phyloP scores from a whole-genome alignment of 1,140 invertebrate species.

The Lepidurus apus region DNA sequence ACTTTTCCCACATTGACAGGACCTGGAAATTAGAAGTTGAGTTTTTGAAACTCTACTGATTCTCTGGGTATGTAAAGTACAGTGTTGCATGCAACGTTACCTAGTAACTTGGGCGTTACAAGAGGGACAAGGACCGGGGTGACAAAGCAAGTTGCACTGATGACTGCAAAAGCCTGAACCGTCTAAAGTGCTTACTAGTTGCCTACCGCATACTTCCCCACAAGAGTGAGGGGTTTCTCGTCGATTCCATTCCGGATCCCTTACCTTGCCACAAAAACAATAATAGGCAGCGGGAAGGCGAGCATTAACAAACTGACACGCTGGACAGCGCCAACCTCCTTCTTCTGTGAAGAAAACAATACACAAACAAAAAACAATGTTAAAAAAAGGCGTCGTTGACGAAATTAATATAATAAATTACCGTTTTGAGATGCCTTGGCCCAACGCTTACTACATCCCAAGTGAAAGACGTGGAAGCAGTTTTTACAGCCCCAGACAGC shows the following conservation, averaged over 20 bases:
- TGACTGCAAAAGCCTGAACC: slow-evolving; percentile 61
- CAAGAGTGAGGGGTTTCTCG: slow-evolving; percentile 79
- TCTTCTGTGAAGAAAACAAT: slow-evolving; percentile 50
- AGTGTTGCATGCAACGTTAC: slow-evolving; percentile 32
- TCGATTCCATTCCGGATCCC: slow-evolving; percentile 65
- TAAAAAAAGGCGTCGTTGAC: background rate
- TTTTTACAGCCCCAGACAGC: slow-evolving; percentile 82
- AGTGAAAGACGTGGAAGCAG: slow-evolving; percentile 86
- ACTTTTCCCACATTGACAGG: slow-evolving; percentile 50
- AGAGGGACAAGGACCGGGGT: slow-evolving; percentile 75
- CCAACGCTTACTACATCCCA: slow-evolving; percentile 87
- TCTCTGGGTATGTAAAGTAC: too few species aligned
- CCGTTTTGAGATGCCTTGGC: slow-evolving; percentile 69
- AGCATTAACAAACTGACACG: slow-evolving; percentile 69
- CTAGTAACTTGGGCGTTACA: slow-evolving; percentile 59
- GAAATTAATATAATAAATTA: slow-evolving; percentile 39
- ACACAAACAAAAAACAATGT: slow-evolving; percentile 1
- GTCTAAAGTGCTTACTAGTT: slow-evolving; percentile 42
- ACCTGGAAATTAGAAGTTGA: slow-evolving; percentile 12
- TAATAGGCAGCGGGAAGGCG: slow-evolving; percentile 64
- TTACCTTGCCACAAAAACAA: slow-evolving; percentile 76
- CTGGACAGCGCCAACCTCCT: slow-evolving; percentile 82
- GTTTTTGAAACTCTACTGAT: too few species aligned
- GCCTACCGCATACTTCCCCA: slow-evolving; percentile 71
- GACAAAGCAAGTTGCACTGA: slow-evolving; percentile 79